Base-by-base conservation (phyloP, 2,113 vertebrate species). In the Nothoprocta pentlandii region DNA sequence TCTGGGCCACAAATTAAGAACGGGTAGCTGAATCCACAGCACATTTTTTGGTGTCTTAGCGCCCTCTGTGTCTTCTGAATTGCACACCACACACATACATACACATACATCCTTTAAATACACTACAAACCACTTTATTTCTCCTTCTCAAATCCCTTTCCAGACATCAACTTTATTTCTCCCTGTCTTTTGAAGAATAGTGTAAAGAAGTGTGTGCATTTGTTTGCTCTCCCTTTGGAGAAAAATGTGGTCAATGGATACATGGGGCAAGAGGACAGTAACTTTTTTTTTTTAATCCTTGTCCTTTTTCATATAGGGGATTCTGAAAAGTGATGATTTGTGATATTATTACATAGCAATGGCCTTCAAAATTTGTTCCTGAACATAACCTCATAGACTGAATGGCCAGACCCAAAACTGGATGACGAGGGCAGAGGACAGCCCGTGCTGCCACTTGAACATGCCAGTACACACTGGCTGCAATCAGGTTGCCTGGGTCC, bases 11-110 rank as follows among this genome's bases (percentile, higher is more conserved):
- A 36, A 54, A 56, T 3, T 56, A 8, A 32, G 36, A 66, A n/a
- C 39, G n/a, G 34, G 5, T 26, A 42, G 26, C n/a, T 73, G 21
- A 51, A 21, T 4, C 21, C 46, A 80, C 25, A 0, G 21, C 15
- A 28, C 23, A 26, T 96, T 71, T 68, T 58, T 61, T 15, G 64
- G 78, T 94, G 82, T 87, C 87, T 83, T 82, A 94, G 91, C 44
- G 46, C 93, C 89, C 89, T 91, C 94, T 95, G 71, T 51, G 85
- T 71, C 42, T 36, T 87, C 42, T 66, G 13, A 82, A 26, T 58
- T 34, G 93, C 41, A 89, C n/a, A 25, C 3, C 76, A 34, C 34
- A 34, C 34, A 34, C 34, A 34, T 34, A 34, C 34, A 34, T 34
- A 34, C 34, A 34, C 34, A 34, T 34, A 34, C 34, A 34, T 34